phyloP scores from a whole-genome alignment of 2,888 invertebrate genomes.

The Helicoverpa assulta region DNA sequence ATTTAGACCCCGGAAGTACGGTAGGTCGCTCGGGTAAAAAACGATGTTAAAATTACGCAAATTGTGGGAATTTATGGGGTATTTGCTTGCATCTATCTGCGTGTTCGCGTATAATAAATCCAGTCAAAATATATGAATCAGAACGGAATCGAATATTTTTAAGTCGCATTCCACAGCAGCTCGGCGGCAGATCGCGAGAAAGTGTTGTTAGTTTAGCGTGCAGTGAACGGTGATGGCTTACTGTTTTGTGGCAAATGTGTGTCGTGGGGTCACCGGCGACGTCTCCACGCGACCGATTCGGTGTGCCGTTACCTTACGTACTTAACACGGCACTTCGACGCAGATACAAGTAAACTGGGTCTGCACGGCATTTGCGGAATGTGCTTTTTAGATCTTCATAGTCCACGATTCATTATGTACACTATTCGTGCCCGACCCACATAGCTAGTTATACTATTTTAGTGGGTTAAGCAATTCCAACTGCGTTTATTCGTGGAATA shows the following conservation, averaged over 20 bases:
- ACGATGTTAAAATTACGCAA: conserved; percentile 49
- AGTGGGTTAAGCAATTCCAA: conserved; percentile 21
- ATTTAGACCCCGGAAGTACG: conserved; percentile 53
- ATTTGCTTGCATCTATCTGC: conserved; percentile 29
- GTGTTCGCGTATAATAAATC: conserved; percentile 20
- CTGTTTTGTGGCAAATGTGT: conserved; percentile 71
- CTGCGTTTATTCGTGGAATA: conserved; percentile 21
- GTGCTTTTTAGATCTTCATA: conserved; percentile 54
- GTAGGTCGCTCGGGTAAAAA: conserved; percentile 35
- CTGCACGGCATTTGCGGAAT: conserved; percentile 54
- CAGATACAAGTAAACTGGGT: conserved; percentile 61
- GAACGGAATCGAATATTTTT: conserved; percentile 36
- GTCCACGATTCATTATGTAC: conserved; percentile 45
- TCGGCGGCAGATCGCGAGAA: conserved; percentile 59
- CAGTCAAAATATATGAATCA: conserved; percentile 38
- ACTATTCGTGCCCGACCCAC: conserved; percentile 41
- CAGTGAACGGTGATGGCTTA: conserved; percentile 62
- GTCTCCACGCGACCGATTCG: conserved; percentile 64
- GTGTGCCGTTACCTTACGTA: conserved; percentile 71
- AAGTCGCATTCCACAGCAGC: conserved; percentile 46
- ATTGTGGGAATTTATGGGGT: conserved; percentile 49
- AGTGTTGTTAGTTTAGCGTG: conserved; percentile 65
- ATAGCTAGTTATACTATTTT: conserved; percentile 36
- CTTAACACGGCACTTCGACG: conserved; percentile 56
- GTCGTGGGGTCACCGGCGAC: conserved; percentile 69